Evolutionary conservation across 2,888 invertebrate species (phyloP).

Genomic region (Odiellus spinosus): DNA sequence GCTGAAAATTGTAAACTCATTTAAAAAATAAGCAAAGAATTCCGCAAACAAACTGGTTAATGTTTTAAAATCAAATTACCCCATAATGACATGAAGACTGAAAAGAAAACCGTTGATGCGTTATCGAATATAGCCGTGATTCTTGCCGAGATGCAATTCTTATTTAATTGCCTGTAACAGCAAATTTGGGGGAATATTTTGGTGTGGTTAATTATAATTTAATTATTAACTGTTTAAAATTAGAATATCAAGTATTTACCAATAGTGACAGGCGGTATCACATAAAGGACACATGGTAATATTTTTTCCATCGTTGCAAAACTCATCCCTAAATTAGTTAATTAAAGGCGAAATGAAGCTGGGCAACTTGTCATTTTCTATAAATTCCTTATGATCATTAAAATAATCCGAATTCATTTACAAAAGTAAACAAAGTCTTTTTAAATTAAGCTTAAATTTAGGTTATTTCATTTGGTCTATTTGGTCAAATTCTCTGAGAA

Average conservation of each 20-base stretch:
- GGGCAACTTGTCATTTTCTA: too few relatives aligned
- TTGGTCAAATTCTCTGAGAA: too few relatives aligned
- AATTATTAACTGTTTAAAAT: too few relatives aligned
- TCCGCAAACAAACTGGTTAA: background rate
- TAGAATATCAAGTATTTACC: slow-evolving; percentile 42
- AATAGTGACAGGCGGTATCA: slow-evolving; percentile 69
- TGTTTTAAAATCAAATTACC: slow-evolving; percentile 38
- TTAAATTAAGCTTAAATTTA: too few relatives aligned
- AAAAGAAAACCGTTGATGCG: slow-evolving; percentile 82
- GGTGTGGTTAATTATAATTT: too few relatives aligned
- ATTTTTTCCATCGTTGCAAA: slow-evolving; percentile 40
- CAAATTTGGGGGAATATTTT: too few relatives aligned
- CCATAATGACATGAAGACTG: slow-evolving; percentile 93
- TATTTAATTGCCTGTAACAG: slow-evolving; percentile 63
- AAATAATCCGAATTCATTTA: too few relatives aligned
- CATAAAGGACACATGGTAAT: slow-evolving; percentile 74
- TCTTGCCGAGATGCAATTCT: slow-evolving; percentile 68
- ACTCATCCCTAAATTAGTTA: slow-evolving; percentile 43
- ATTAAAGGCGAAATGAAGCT: background rate
- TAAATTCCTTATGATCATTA: too few relatives aligned
- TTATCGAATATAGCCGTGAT: slow-evolving; percentile 88
- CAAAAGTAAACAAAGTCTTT: too few relatives aligned
- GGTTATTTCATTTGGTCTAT: too few relatives aligned
- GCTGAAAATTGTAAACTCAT: background rate
- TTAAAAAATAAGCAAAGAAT: background rate